Evolutionary conservation across 2,888 invertebrate species (phyloP).

Genomic region (Minunthozetes semirufus): DNA sequence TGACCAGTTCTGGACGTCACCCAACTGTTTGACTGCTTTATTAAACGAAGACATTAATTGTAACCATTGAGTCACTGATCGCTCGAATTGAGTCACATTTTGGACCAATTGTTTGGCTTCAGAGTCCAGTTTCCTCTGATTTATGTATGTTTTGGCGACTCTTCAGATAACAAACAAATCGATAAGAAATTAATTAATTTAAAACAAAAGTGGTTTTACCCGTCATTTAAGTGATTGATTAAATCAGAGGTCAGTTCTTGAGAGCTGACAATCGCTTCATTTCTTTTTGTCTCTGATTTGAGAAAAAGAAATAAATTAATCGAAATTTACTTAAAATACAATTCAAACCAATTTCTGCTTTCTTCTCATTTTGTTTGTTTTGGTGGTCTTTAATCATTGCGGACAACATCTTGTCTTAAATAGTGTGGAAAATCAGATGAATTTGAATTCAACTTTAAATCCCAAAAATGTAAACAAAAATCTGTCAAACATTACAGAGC

Average conservation of each 20-base stretch:
- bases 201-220: slow-evolving; percentile 58
- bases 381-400: slow-evolving; percentile 82
- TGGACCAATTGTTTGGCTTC: slow-evolving; percentile 92
- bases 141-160: slow-evolving; percentile 95
- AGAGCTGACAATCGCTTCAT: slow-evolving; percentile 85
- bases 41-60: slow-evolving; percentile 60
- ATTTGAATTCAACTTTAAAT: not conserved
- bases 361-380: slow-evolving; percentile 65
- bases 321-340: slow-evolving; percentile 27
- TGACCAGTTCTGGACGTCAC: slow-evolving; percentile 98
- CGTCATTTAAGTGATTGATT: slow-evolving; percentile 95
- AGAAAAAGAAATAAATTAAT: slow-evolving; percentile 55
- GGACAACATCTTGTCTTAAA: slow-evolving; percentile 60
- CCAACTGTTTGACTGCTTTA: slow-evolving; percentile 66
- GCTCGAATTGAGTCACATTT: slow-evolving; percentile 87
- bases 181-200: not conserved
- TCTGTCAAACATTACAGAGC: not conserved
- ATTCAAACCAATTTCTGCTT: slow-evolving; percentile 55
- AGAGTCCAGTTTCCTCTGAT: slow-evolving; percentile 93
- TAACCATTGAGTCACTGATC: slow-evolving; percentile 96
- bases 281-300: slow-evolving; percentile 65
- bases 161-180: slow-evolving; percentile 53
- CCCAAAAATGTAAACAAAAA: not conserved
- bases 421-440: not conserved
- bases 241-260: slow-evolving; percentile 86